phyloP scores from a whole-genome alignment of 2,888 invertebrate species.

The Amphipyra berbera region DNA sequence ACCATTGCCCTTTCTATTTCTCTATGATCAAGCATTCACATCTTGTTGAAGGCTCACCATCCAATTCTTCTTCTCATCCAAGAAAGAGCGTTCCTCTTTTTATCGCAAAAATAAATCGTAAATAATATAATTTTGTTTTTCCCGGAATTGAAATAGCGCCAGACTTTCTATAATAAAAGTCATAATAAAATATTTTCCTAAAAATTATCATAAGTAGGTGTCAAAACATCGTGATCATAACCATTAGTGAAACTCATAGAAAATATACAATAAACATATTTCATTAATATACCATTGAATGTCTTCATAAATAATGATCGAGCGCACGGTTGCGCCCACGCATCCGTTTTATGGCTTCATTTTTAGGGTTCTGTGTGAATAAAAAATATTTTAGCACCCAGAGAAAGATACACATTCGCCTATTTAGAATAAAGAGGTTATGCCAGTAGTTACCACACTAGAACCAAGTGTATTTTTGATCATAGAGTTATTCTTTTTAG shows the following conservation, averaged over 20 bases:
- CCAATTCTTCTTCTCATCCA: no score
- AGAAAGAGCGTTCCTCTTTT: no score
- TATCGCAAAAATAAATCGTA: no score
- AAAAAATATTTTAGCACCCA: background rate
- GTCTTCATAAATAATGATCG: conserved; percentile 74
- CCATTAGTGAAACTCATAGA: conserved; percentile 70
- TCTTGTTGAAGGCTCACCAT: no score
- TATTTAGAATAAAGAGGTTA: no score
- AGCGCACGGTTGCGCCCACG: conserved; percentile 69
- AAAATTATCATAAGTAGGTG: conserved; percentile 72
- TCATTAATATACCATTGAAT: conserved; percentile 68
- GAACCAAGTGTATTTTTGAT: no score
- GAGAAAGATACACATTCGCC: background rate
- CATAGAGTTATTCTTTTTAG: no score
- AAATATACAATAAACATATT: conserved; percentile 66
- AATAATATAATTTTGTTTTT: background rate
- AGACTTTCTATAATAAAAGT: conserved; percentile 22
- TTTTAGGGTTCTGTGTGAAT: conserved; percentile 41
- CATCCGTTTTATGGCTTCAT: conserved; percentile 57
- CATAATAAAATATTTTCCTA: conserved; percentile 20
- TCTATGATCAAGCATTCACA: no score
- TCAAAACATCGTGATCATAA: conserved; percentile 68
- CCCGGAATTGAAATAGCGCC: background rate
- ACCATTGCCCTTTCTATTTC: no score
- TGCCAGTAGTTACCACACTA: no score